These are phyloP conservation scores for Mya arenaria DNA, from an alignment of 1,140 invertebrate genomes.

Conservation along the genomic window DNA sequence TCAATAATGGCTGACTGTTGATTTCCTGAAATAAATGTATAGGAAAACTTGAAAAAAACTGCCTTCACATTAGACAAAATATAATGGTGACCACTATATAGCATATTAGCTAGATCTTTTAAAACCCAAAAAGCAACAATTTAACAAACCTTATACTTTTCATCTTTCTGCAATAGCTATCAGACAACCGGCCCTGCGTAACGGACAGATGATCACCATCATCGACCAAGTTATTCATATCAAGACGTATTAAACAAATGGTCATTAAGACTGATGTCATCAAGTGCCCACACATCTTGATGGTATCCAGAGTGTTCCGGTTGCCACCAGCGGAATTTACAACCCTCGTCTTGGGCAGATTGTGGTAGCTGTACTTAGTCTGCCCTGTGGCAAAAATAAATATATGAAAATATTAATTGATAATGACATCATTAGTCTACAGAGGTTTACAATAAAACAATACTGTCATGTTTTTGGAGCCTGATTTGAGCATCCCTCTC, in stretches of 20 bases:
- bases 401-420: neutral
- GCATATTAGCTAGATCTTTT: too few relatives aligned
- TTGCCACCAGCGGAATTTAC: slow-evolving; percentile 81
- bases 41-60: too few relatives aligned
- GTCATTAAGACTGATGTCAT: slow-evolving; percentile 79
- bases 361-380: slow-evolving; percentile 76
- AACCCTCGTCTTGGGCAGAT: slow-evolving; percentile 68
- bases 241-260: slow-evolving; percentile 78
- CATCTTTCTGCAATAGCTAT: slow-evolving; percentile 75
- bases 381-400: slow-evolving; percentile 67
- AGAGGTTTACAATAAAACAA: too few relatives aligned
- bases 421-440: too few relatives aligned
- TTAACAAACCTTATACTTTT: slow-evolving; percentile 72
- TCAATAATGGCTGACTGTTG: too few relatives aligned
- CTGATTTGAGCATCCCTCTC: too few relatives aligned
- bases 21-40: too few relatives aligned
- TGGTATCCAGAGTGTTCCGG: slow-evolving; percentile 79
- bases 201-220: slow-evolving; percentile 64
- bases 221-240: slow-evolving; percentile 76
- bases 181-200: slow-evolving; percentile 75
- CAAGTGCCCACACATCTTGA: slow-evolving; percentile 82
- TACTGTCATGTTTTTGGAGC: too few relatives aligned
- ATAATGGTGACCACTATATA: too few relatives aligned
- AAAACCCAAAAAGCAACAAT: too few relatives aligned
- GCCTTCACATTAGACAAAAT: too few relatives aligned